Base-by-base conservation (phyloP, 2,888 invertebrate species). In the Unio pictorum region DNA sequence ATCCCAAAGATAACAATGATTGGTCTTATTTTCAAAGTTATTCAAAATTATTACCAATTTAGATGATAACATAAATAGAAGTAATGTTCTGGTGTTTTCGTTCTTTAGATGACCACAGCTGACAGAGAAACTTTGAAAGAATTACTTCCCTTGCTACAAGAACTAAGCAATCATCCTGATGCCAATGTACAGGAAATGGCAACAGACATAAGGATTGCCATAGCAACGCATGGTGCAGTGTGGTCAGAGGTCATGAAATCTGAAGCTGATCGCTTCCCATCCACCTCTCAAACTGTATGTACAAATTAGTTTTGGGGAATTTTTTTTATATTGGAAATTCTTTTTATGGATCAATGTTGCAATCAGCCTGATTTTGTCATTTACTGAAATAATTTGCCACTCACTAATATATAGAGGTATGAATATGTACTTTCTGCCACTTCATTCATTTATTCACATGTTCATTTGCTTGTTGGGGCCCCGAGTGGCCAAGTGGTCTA, bases 171-270 rank as follows among this genome's bases (percentile, higher is more conserved):
- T 58, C 84, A 88, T 67, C 76, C 76, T 62, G 84, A 82, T 68
- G 69, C 66, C 23, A 78, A 72, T 55, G 80, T 89, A 34, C 80
- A 82, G 70, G 85, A 87, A 75, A 86, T 89, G 87, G 87, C 88
- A n/a, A 77, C 84, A 56, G 86, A 89, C 74, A 80, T 89, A 45
- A 82, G 86, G 54, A 84, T 89, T 65, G 87, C 88, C 70, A 86
- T 89, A 79, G 88, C 88, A 75, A 89, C 89, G 23, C 84, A 86
- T 74, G 88, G 89, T 45, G 79, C 81, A 5, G 86, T 89, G 6
- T 84, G 81, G 82, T 81, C 85, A 7, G 84, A 86, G 34, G 71
- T 79, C 20, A 70, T 61, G 26, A 74, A 74, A 45, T 66, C 60
- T 54, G 77, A 62, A 66, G 61, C 64, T 23, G 58, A 67, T 28